Conservation (phyloP, 2,888 invertebrate genomes). For the Dicyrtomina minuta region DNA sequence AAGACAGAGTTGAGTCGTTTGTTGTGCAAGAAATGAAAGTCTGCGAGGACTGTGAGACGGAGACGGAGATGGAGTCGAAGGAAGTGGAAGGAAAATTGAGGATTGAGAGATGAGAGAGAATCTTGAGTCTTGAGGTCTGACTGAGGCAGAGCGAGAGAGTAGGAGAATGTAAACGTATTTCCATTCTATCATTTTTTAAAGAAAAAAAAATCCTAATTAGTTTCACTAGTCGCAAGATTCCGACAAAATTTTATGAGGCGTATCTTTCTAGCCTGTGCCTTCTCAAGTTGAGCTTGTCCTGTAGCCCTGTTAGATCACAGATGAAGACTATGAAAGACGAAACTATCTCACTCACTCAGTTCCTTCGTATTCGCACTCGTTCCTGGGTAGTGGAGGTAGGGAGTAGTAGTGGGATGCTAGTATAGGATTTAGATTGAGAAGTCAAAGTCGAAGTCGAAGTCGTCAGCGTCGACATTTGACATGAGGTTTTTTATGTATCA, state of each 20-base stretch:
- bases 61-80: constrained; percentile 2
- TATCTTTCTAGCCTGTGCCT: constrained; percentile 34
- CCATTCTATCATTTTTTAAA: constrained; percentile 3
- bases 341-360: background rate
- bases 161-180: constrained; percentile 11
- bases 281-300: constrained; percentile 24
- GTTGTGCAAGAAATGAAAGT: constrained; percentile 33
- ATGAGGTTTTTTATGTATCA: constrained; percentile 34
- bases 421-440: too few relatives aligned
- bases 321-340: constrained; percentile 21
- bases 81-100: background rate
- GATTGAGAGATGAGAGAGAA: constrained; percentile 4
- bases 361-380: too few relatives aligned
- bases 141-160: too few relatives aligned
- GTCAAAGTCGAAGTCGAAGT: too few relatives aligned
- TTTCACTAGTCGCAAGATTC: constrained; percentile 43
- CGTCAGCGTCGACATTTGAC: constrained; percentile 36
- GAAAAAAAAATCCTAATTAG: constrained; percentile 47
- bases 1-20: constrained; percentile 29
- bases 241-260: constrained; percentile 48
- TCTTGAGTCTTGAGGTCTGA: constrained; percentile 20
- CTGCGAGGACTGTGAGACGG: background rate
- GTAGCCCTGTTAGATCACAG: constrained; percentile 13
- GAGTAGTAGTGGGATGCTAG: too few relatives aligned
- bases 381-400: too few relatives aligned